Conservation (phyloP, 2,797 vertebrate genomes). For the Leucoraja ocellata region DNA sequence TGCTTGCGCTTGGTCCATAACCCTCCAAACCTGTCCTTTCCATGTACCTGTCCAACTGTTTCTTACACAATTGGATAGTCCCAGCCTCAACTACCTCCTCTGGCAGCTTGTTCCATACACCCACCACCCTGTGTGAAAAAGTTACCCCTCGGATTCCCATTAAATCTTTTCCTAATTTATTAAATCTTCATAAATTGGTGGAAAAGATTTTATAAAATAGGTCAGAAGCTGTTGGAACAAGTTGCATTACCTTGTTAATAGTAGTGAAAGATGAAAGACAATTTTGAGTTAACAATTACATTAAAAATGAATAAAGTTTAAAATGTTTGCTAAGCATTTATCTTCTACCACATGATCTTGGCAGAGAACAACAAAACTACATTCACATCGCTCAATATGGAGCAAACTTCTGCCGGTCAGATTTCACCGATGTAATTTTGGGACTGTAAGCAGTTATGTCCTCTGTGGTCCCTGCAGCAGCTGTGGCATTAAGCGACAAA, state of each 20-base stretch:
- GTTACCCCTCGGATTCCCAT: too few species aligned
- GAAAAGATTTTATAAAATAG: not conserved
- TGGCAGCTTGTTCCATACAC: too few species aligned
- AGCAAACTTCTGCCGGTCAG: conserved; percentile 86
- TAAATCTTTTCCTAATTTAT: too few species aligned
- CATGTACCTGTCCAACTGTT: too few species aligned
- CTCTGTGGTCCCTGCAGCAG: conserved; percentile 67
- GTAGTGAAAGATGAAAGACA: conserved; percentile 54
- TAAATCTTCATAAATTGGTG: not conserved
- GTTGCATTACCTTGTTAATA: conserved; percentile 52
- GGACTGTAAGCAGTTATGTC: conserved; percentile 73
- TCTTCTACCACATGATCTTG: conserved; percentile 57
- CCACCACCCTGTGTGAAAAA: too few species aligned
- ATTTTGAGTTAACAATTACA: conserved; percentile 53
- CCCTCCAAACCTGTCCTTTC: too few species aligned
- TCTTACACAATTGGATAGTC: too few species aligned
- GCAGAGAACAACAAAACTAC: conserved; percentile 53
- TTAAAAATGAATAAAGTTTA: conserved; percentile 49
- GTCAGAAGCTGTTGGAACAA: conserved; percentile 56
- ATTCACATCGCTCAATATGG: conserved; percentile 70
- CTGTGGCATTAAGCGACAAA: conserved; percentile 75
- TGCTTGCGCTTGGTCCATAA: too few species aligned
- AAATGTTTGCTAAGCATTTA: conserved; percentile 54
- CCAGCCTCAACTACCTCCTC: too few species aligned
- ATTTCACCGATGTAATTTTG: conserved; percentile 82